A percentile compares a stretch with the other conserved stretches of the same genome.
Evolutionary conservation across 1,140 invertebrate species (phyloP).

Genomic region (Forficula auricularia): DNA sequence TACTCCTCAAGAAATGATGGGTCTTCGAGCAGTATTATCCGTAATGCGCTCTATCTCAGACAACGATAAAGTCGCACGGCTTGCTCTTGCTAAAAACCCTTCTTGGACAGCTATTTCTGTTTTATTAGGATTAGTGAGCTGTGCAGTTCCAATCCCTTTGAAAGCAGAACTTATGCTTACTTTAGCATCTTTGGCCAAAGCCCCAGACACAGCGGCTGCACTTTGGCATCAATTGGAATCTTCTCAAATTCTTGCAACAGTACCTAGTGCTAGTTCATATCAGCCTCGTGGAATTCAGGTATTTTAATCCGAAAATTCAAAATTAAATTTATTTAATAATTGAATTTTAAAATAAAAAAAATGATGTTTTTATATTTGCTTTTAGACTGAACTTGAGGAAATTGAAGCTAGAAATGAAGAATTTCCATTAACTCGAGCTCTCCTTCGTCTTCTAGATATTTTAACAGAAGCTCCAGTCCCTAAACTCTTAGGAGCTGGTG

Average conservation of each 20-base stretch:
- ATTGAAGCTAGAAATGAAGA: slow-evolving; percentile 77
- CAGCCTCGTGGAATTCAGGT: slow-evolving; percentile 43
- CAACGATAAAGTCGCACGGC: slow-evolving; percentile 57
- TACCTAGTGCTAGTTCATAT: slow-evolving; percentile 41
- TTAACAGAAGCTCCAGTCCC: slow-evolving; percentile 61
- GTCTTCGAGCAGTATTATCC: slow-evolving; percentile 59
- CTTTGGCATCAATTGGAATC: slow-evolving; percentile 77
- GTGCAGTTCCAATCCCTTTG: slow-evolving; percentile 63
- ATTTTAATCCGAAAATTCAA: neutral
- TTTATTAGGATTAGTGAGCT: slow-evolving; percentile 66
- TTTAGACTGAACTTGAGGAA: slow-evolving; percentile 41
- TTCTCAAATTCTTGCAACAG: slow-evolving; percentile 60
- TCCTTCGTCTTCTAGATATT: slow-evolving; percentile 57
- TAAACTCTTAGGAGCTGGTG: slow-evolving; percentile 56
- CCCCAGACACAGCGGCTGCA: slow-evolving; percentile 50
- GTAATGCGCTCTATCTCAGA: slow-evolving; percentile 53
- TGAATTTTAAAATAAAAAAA: neutral
- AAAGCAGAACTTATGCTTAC: slow-evolving; percentile 68
- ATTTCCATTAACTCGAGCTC: slow-evolving; percentile 64
- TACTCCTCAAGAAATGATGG: slow-evolving; percentile 70
- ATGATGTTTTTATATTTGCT: slow-evolving; percentile 13
- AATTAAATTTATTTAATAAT: neutral
- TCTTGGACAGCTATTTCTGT: slow-evolving; percentile 65
- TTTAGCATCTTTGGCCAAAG: slow-evolving; percentile 55
- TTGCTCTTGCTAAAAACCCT: slow-evolving; percentile 68